Percentiles rank a stretch among this genome's conserved stretches.
These are phyloP conservation scores for Scrobipalpa atriplicella DNA, from an alignment of 2,888 invertebrate species.

Conservation along the genomic window DNA sequence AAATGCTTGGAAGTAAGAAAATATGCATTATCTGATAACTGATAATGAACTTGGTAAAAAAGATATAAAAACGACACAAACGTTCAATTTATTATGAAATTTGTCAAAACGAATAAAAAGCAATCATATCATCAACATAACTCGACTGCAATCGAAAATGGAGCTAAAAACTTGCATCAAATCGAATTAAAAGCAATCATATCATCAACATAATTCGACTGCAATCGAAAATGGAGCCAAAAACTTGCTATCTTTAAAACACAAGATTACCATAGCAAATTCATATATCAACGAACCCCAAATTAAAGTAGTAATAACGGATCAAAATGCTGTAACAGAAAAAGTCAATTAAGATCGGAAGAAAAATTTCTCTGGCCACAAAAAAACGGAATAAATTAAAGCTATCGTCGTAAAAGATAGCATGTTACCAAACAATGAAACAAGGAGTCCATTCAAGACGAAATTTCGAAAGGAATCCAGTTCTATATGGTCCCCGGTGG, in stretches of 20 bases:
- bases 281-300: conserved; percentile 1
- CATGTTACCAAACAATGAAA: conserved; percentile 58
- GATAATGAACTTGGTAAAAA: conserved; percentile 4
- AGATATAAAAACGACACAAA: not conserved
- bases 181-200: too few species aligned
- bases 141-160: not conserved
- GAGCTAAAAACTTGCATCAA: not conserved
- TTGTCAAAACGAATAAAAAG: not conserved
- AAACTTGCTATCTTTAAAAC: not conserved
- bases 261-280: not conserved
- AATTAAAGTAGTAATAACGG: not conserved
- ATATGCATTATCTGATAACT: not conserved
- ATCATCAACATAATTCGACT: not conserved
- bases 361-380: conserved; percentile 2
- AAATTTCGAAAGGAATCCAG: conserved; percentile 65
- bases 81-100: not conserved
- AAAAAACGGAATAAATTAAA: conserved; percentile 27
- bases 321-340: conserved; percentile 7
- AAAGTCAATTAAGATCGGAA: conserved; percentile 3
- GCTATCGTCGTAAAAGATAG: conserved; percentile 35
- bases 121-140: not conserved
- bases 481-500: conserved; percentile 38
- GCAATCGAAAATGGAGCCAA: not conserved
- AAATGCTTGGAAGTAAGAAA: conserved; percentile 5
- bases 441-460: conserved; percentile 58